Evolutionary conservation across 2,888 invertebrate species (phyloP).

Genomic region (Troglohyphantes excavatus): DNA sequence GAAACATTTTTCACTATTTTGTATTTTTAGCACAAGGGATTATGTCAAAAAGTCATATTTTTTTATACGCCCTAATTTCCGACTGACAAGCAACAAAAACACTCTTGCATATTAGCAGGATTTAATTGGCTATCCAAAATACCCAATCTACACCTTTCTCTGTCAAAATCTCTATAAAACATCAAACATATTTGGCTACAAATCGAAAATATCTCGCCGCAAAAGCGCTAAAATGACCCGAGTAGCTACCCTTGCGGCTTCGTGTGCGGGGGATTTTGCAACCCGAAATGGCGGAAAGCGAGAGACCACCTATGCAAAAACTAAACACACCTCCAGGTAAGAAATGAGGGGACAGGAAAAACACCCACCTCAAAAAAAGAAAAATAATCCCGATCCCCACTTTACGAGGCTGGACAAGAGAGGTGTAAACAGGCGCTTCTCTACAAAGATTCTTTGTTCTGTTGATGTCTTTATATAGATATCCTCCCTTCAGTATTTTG

Average conservation of each 20-base stretch:
- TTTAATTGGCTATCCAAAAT: too few species aligned
- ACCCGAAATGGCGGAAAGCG: not conserved
- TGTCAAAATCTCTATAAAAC: too few species aligned
- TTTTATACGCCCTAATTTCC: too few species aligned
- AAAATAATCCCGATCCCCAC: too few species aligned
- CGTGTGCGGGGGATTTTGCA: conserved; percentile 57
- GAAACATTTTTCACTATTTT: too few species aligned
- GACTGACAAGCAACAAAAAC: too few species aligned
- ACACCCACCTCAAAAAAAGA: conserved; percentile 25
- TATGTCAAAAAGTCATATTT: too few species aligned
- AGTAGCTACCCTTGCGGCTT: not conserved
- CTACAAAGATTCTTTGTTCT: conserved; percentile 56
- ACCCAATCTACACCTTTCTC: too few species aligned
- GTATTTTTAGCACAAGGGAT: too few species aligned
- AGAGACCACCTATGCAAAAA: conserved; percentile 49
- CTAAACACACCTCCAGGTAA: not conserved
- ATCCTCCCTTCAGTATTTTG: too few species aligned
- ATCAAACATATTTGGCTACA: too few species aligned
- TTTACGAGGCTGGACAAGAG: not conserved
- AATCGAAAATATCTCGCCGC: not conserved
- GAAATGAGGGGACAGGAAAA: conserved; percentile 3
- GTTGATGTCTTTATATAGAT: conserved; percentile 52
- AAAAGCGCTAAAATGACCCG: not conserved
- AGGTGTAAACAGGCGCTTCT: conserved; percentile 52
- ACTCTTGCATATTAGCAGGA: too few species aligned